Evolutionary conservation across 2,113 vertebrate genomes (phyloP).

Genomic region (Ailuropoda melanoleuca): DNA sequence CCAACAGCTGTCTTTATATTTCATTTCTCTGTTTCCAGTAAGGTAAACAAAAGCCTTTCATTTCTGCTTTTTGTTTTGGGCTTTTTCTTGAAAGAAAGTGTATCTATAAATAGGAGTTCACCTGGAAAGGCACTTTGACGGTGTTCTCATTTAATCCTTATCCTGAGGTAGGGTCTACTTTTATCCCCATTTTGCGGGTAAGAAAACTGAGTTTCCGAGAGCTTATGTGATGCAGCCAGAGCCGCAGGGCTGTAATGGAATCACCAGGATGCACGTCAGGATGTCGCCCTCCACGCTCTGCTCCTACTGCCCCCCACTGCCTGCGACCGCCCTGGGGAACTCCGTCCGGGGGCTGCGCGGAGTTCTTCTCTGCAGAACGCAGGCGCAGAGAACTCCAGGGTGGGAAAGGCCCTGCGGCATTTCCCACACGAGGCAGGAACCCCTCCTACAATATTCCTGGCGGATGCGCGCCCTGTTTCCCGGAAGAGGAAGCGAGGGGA

Average conservation of each 20-base stretch:
- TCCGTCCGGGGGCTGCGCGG: not conserved
- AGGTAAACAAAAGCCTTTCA: not conserved
- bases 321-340: not conserved
- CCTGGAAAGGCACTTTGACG: not conserved
- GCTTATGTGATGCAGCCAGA: not conserved
- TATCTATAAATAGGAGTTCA: not conserved
- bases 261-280: not conserved
- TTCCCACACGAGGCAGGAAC: not conserved
- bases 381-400: not conserved
- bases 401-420: not conserved
- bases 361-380: not conserved
- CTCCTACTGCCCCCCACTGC: not conserved
- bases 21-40: not conserved
- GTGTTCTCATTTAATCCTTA: not conserved
- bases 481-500: not conserved
- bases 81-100: not conserved
- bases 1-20: not conserved
- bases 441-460: not conserved
- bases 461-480: not conserved
- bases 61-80: not conserved
- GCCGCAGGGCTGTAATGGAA: not conserved
- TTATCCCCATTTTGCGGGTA: not conserved
- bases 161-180: not conserved
- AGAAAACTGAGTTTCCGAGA: not conserved
- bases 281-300: not conserved